Percentiles rank a stretch among this genome's conserved stretches.
Conservation (phyloP, 2,797 vertebrate species). For the Megalops cyprinoides region DNA sequence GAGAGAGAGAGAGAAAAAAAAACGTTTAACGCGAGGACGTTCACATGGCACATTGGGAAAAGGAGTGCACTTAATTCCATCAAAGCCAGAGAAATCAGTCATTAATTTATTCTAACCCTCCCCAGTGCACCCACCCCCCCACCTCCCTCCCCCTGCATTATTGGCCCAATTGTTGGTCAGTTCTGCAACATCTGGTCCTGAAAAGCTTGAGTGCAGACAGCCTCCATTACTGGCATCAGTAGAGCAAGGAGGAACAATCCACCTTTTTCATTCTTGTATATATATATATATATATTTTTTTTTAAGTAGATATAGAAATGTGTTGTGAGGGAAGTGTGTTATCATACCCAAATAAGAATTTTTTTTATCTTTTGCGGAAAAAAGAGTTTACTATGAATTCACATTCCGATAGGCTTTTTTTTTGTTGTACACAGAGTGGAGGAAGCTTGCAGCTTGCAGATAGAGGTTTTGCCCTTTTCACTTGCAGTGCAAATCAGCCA, state of each 20-base stretch:
- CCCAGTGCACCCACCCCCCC: slow-evolving; percentile 22
- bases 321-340: background rate
- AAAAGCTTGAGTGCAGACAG: slow-evolving; percentile 51
- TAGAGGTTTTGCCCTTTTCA: background rate
- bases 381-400: no score
- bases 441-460: background rate
- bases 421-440: background rate
- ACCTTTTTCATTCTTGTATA: slow-evolving; percentile 44
- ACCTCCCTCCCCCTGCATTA: background rate
- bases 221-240: background rate
- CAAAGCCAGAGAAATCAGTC: slow-evolving; percentile 95
- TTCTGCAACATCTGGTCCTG: slow-evolving; percentile 90
- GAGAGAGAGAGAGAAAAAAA: slow-evolving; percentile 65
- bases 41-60: slow-evolving; percentile 91
- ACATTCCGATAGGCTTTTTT: background rate
- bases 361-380: no score
- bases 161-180: slow-evolving; percentile 82
- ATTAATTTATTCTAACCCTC: slow-evolving; percentile 93
- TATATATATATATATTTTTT: slow-evolving; percentile 22
- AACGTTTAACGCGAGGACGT: slow-evolving; percentile 85
- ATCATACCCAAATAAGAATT: background rate
- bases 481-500: background rate
- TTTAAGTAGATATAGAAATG: background rate
- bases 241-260: slow-evolving; percentile 40
- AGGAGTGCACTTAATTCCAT: slow-evolving; percentile 98